Evolutionary conservation across 2,888 invertebrate species (phyloP).

Genomic region (Ophraella communa): DNA sequence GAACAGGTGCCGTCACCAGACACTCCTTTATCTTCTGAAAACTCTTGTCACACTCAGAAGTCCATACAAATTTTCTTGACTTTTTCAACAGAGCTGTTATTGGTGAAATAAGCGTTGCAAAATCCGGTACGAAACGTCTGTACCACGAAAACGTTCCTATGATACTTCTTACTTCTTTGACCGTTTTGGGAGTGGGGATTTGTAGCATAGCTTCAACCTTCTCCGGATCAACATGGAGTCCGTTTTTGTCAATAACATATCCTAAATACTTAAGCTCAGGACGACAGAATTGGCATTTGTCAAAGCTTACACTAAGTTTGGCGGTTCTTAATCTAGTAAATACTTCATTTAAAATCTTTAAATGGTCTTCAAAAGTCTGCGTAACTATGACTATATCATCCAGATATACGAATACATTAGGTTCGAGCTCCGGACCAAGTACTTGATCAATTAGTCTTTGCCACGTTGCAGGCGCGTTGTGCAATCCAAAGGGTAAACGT

Average conservation of each 20-base stretch:
- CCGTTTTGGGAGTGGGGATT: conserved; percentile 29
- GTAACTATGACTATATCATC: conserved; percentile 43
- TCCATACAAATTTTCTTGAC: conserved; percentile 31
- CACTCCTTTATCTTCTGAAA: conserved; percentile 29
- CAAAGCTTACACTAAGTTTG: conserved; percentile 35
- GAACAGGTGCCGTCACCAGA: conserved; percentile 27
- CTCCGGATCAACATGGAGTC: conserved; percentile 22
- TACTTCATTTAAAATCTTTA: conserved; percentile 36
- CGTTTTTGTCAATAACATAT: conserved; percentile 23
- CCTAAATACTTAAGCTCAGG: conserved; percentile 21
- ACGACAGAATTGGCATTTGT: conserved; percentile 20
- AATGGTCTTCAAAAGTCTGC: conserved; percentile 34
- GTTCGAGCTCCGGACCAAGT: conserved; percentile 39
- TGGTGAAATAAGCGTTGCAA: conserved; percentile 27
- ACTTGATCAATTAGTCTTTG: conserved; percentile 41
- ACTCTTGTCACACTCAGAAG: conserved; percentile 22
- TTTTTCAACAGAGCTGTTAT: conserved; percentile 29
- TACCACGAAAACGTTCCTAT: conserved; percentile 39
- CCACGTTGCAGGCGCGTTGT: conserved; percentile 33
- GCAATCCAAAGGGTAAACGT: conserved; percentile 17
- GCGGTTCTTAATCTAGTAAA: conserved; percentile 38
- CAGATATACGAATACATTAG: conserved; percentile 42
- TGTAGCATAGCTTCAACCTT: neutral
- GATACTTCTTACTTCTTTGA: conserved; percentile 31
- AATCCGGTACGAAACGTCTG: conserved; percentile 37